A percentile compares a stretch with the other conserved stretches of the same genome.
Evolutionary conservation across 2,113 vertebrate genomes (phyloP).

Genomic region (Cnemophilus loriae): DNA sequence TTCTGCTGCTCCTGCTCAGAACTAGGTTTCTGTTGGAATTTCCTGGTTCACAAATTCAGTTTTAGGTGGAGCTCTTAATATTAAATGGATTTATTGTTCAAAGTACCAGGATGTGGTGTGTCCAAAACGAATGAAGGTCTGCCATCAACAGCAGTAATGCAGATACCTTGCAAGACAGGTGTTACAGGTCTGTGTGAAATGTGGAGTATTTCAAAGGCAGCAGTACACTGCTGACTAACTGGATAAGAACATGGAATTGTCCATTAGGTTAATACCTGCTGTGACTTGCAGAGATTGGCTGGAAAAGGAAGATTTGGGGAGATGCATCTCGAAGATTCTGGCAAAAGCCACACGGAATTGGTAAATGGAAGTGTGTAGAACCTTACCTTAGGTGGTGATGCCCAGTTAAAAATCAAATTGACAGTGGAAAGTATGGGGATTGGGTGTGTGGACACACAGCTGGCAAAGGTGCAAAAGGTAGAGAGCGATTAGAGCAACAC

Average conservation of each 20-base stretch:
- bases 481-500: not conserved
- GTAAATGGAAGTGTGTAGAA: not conserved
- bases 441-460: not conserved
- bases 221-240: not conserved
- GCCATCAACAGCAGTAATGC: not conserved
- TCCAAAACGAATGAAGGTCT: not conserved
- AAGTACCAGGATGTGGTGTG: not conserved
- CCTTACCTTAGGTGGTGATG: not conserved
- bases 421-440: not conserved
- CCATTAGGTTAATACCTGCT: not conserved
- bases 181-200: not conserved
- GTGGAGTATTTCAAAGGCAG: not conserved
- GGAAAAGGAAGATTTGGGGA: not conserved
- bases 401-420: not conserved
- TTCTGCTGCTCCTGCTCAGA: not conserved
- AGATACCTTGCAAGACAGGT: not conserved
- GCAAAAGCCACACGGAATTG: not conserved
- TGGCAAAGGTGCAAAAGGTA: not conserved
- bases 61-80: not conserved
- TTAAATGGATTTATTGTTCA: not conserved
- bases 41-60: not conserved
- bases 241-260: not conserved
- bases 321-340: not conserved
- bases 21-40: not conserved
- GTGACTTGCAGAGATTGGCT: not conserved